These are phyloP conservation scores for Sarcophaga bullata DNA, from an alignment of 1,140 invertebrate species.

Conservation along the genomic window DNA sequence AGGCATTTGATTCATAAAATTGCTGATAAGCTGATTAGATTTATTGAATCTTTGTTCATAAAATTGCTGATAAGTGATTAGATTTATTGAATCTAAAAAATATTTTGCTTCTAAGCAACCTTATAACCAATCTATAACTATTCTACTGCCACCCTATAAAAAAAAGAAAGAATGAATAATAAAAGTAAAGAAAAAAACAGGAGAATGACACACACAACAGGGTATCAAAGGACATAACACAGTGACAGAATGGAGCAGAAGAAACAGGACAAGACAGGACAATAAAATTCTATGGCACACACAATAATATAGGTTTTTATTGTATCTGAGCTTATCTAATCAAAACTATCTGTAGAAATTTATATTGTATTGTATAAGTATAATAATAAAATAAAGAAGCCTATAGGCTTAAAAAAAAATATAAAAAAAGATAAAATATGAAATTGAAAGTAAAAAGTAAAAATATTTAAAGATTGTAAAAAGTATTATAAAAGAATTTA, in stretches of 20 bases:
- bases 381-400: too few species aligned
- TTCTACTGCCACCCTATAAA: neutral
- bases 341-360: neutral
- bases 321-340: neutral
- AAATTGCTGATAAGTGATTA: neutral
- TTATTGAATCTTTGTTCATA: neutral
- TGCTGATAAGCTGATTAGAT: neutral
- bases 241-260: too few species aligned
- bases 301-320: neutral
- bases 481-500: too few species aligned
- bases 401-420: too few species aligned
- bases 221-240: too few species aligned
- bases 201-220: too few species aligned
- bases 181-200: too few species aligned
- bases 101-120: neutral
- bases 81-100: constrained; percentile 11
- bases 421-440: too few species aligned
- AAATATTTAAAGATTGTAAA: too few species aligned
- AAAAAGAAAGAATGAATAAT: neutral
- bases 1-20: neutral
- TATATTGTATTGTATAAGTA: neutral
- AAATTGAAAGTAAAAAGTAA: too few species aligned
- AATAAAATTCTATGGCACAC: neutral
- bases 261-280: neutral
- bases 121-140: neutral